A percentile compares a stretch with the other conserved stretches of the same genome.
Conservation (phyloP, 2,888 invertebrate species). For the Xestia xanthographa region DNA sequence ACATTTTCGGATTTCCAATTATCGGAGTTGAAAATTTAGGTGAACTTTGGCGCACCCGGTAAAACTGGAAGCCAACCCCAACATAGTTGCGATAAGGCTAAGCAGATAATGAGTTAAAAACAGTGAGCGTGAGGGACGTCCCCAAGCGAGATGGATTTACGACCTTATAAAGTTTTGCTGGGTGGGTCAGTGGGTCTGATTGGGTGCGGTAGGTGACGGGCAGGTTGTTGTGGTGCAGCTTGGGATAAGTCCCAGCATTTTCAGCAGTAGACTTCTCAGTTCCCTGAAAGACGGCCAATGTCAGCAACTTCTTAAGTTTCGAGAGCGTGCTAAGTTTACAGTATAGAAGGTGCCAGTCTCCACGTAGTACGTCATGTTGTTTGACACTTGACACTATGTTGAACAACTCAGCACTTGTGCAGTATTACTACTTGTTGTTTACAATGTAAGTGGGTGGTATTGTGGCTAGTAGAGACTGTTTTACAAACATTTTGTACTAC, state of each 20-base stretch:
- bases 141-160: not conserved
- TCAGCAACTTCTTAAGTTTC: not conserved
- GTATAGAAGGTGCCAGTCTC: not conserved
- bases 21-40: too few relatives aligned
- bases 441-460: constrained; percentile 1
- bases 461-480: not conserved
- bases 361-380: not conserved
- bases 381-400: constrained; percentile 8
- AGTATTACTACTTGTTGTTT: constrained; percentile 24
- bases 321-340: not conserved
- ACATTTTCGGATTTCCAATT: too few relatives aligned
- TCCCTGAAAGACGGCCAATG: not conserved
- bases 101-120: too few relatives aligned
- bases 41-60: too few relatives aligned
- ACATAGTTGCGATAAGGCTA: too few relatives aligned
- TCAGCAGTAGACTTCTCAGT: not conserved
- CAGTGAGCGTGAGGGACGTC: too few relatives aligned
- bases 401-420: not conserved
- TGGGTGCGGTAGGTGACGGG: not conserved
- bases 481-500: not conserved
- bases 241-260: not conserved
- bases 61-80: too few relatives aligned
- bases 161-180: not conserved
- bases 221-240: not conserved
- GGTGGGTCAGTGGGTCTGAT: too few relatives aligned